Evolutionary conservation across 2,113 vertebrate genomes (phyloP).

Genomic region (Poeciliopsis occidentalis): DNA sequence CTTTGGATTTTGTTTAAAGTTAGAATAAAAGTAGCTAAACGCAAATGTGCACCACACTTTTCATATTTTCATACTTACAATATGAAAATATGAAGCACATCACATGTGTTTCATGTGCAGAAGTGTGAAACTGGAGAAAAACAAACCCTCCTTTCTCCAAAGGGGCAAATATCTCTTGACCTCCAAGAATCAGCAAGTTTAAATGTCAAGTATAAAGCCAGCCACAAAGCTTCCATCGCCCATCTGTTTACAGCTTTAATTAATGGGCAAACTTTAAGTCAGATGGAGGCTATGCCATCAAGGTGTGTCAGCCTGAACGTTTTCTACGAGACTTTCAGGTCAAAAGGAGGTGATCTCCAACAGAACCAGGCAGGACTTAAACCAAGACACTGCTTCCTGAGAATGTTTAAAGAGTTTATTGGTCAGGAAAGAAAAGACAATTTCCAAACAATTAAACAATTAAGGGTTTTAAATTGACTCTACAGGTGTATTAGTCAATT

Average conservation of each 20-base stretch:
- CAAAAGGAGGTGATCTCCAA: conserved; percentile 35
- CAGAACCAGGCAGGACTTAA: conserved; percentile 17
- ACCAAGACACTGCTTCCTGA: conserved; percentile 5
- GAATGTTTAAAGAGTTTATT: conserved; percentile 13
- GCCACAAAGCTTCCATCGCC: conserved; percentile 59
- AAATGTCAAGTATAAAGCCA: conserved; percentile 59
- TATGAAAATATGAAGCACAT: no score
- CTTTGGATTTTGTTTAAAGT: no score
- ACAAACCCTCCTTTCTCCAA: conserved; percentile 19
- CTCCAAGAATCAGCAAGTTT: conserved; percentile 35
- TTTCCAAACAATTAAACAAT: no score
- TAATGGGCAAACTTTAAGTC: conserved; percentile 72
- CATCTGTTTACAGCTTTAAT: conserved; percentile 71
- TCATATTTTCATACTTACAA: no score
- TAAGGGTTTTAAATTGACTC: neutral
- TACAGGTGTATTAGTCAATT: conserved; percentile 23
- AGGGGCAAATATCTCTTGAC: conserved; percentile 52
- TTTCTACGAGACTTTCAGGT: conserved; percentile 50
- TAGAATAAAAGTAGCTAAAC: no score
- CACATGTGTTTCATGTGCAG: neutral
- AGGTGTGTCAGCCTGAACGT: conserved; percentile 51
- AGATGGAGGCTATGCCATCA: conserved; percentile 56
- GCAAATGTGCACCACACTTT: no score
- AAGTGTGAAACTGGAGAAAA: conserved; percentile 21
- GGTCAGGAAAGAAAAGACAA: conserved; percentile 8